Percentiles rank a stretch among this genome's conserved stretches.
Conservation (phyloP, 2,888 invertebrate species). For the Spatulosminthurus flaviceps region DNA sequence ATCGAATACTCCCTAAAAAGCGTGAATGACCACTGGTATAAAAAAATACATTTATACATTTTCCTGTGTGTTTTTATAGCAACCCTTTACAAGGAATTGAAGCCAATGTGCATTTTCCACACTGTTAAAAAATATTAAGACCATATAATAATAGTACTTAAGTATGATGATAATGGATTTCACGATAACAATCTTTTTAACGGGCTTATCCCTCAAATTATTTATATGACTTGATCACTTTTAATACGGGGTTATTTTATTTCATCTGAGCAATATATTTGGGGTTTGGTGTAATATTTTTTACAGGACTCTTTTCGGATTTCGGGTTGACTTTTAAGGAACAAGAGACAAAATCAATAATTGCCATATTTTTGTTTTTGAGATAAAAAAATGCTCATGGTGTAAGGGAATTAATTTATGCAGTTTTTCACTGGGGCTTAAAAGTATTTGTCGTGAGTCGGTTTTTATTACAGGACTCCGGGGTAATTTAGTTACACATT, state of each 20-base stretch:
- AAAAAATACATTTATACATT: constrained; percentile 6
- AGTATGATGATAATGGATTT: background rate
- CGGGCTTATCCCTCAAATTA: constrained; percentile 46
- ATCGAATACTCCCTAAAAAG: background rate
- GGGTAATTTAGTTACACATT: background rate
- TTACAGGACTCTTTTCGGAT: constrained; percentile 31
- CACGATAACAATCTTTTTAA: constrained; percentile 16
- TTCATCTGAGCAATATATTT: constrained; percentile 21
- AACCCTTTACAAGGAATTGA: constrained; percentile 15
- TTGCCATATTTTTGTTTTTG: constrained; percentile 41
- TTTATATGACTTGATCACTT: constrained; percentile 11
- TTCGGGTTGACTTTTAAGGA: constrained; percentile 26
- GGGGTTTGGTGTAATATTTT: constrained; percentile 36
- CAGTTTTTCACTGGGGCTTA: constrained; percentile 25
- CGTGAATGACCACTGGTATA: constrained; percentile 7
- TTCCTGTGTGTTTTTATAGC: constrained; percentile 9
- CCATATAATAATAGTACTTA: no score
- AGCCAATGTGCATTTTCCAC: background rate
- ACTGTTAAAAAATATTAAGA: background rate
- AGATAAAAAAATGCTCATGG: constrained; percentile 36
- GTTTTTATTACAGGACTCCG: constrained; percentile 3
- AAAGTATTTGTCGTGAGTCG: constrained; percentile 15
- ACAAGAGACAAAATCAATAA: constrained; percentile 36
- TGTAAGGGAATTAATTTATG: constrained; percentile 30
- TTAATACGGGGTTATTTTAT: constrained; percentile 33